Evolutionary conservation across 2,113 vertebrate genomes (phyloP).

Genomic region (Machaerirhynchus nigripectus): DNA sequence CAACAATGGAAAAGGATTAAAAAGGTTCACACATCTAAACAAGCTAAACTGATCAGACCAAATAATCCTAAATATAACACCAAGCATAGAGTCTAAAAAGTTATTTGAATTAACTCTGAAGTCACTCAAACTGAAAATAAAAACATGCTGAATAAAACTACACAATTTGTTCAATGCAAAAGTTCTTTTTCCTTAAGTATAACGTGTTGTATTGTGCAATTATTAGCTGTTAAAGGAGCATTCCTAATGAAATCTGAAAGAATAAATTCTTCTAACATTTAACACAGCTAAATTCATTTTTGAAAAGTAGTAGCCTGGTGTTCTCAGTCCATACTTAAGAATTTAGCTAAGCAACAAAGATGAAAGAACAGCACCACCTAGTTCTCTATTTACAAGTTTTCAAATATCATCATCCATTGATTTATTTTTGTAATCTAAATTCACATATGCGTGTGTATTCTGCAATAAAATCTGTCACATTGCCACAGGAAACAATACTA

Average conservation of each 20-base stretch:
- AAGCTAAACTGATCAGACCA: background rate
- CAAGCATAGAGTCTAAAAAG: background rate
- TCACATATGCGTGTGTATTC: background rate
- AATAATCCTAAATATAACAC: background rate
- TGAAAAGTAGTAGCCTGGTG: background rate
- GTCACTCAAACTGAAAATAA: background rate
- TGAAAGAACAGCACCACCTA: constrained; percentile 82
- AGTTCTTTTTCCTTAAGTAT: background rate
- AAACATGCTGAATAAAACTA: background rate
- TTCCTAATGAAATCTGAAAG: background rate
- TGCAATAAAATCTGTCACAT: background rate
- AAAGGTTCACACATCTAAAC: background rate
- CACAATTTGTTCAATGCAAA: background rate
- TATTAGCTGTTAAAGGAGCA: background rate
- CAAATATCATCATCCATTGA: constrained; percentile 37
- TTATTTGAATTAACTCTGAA: background rate
- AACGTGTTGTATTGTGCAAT: background rate
- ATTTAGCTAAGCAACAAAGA: constrained; percentile 65
- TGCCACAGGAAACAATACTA: background rate
- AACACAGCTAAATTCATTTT: background rate
- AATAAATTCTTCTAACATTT: background rate
- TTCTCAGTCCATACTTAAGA: constrained; percentile 40
- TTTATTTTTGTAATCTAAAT: constrained; percentile 34
- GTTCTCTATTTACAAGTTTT: constrained; percentile 69
- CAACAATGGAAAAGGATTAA: background rate